A percentile compares a stretch with the other conserved stretches of the same genome.
These are phyloP conservation scores for Albula goreensis DNA, from an alignment of 2,113 vertebrate genomes.

Conservation along the genomic window DNA sequence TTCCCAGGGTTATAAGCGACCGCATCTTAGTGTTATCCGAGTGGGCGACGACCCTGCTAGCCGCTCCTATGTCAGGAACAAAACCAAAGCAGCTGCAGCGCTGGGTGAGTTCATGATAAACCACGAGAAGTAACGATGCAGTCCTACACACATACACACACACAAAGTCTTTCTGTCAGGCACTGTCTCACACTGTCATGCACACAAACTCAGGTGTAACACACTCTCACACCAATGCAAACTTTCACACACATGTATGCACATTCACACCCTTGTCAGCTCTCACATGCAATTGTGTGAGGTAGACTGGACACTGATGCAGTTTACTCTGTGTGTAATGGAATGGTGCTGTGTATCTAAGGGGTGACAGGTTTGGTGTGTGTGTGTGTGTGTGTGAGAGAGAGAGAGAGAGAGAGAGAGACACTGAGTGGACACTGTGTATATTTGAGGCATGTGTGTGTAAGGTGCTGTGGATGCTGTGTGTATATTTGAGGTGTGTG, in stretches of 20 bases:
- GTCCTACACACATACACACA: neutral
- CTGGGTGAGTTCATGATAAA: conserved; percentile 72
- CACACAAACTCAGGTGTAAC: neutral
- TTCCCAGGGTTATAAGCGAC: conserved; percentile 80
- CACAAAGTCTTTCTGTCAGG: neutral
- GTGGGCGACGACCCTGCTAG: conserved; percentile 88
- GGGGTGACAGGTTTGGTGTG: too few relatives aligned
- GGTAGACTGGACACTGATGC: too few relatives aligned
- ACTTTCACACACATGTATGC: too few relatives aligned
- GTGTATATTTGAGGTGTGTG: neutral
- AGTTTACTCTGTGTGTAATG: too few relatives aligned
- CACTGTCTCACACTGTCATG: too few relatives aligned
- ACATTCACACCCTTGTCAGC: too few relatives aligned
- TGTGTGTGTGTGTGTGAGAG: too few relatives aligned
- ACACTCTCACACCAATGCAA: neutral
- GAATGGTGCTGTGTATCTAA: too few relatives aligned
- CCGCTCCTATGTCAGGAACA: conserved; percentile 85
- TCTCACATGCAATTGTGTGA: too few relatives aligned
- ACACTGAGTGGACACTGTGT: too few relatives aligned
- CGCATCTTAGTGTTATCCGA: conserved; percentile 84
- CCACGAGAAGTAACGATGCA: neutral
- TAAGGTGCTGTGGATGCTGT: neutral
- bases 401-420: too few relatives aligned
- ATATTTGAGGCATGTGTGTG: neutral
- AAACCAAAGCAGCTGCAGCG: conserved; percentile 80